phyloP scores from a whole-genome alignment of 2,888 invertebrate species.

The Rhyacophila evoluta region DNA sequence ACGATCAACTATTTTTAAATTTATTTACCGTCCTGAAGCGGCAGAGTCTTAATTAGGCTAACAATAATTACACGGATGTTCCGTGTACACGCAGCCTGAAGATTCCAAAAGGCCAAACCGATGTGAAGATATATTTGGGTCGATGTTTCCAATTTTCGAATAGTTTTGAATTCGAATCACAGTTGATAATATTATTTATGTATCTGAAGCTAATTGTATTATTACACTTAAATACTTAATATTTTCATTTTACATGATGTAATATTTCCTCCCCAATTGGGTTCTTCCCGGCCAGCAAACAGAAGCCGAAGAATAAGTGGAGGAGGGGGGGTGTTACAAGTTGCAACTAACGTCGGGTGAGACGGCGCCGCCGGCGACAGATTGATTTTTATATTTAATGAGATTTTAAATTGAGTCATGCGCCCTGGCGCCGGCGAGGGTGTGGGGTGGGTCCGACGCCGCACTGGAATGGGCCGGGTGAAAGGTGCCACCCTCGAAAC shows the following conservation, averaged over 20 bases:
- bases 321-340: neutral
- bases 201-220: too few relatives aligned
- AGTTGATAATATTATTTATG: too few relatives aligned
- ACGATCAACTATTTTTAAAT: too few relatives aligned
- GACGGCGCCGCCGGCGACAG: constrained; percentile 43
- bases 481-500: neutral
- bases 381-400: constrained; percentile 54
- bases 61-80: too few relatives aligned
- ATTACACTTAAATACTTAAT: too few relatives aligned
- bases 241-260: neutral
- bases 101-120: too few relatives aligned
- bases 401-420: constrained; percentile 54
- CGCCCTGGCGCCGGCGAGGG: constrained; percentile 41
- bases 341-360: constrained; percentile 25
- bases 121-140: too few relatives aligned
- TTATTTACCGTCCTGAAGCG: too few relatives aligned
- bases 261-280: neutral
- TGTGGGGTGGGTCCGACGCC: constrained; percentile 2
- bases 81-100: too few relatives aligned
- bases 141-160: too few relatives aligned
- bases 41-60: too few relatives aligned
- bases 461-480: constrained; percentile 15
- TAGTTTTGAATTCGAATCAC: too few relatives aligned
- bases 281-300: neutral
- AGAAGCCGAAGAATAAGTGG: neutral